phyloP scores from a whole-genome alignment of 2,888 invertebrate genomes.

The Nomada flava region DNA sequence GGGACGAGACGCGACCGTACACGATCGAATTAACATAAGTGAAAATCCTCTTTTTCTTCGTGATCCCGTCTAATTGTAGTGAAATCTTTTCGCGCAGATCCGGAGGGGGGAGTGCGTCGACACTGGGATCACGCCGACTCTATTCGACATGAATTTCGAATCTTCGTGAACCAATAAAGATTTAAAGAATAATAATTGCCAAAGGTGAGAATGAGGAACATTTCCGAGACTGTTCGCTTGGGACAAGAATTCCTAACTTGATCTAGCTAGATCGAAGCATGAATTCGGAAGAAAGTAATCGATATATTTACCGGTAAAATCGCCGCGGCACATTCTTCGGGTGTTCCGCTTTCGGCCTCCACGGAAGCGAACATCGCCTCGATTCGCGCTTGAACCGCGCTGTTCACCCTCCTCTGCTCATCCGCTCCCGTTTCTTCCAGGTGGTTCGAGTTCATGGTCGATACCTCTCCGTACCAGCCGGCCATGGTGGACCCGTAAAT shows the following conservation, averaged over 20 bases:
- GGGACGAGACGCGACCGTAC: conserved; percentile 9
- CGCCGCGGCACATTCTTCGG: conserved; percentile 81
- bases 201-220: background rate
- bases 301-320: conserved; percentile 77
- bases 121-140: background rate
- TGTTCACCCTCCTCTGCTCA: conserved; percentile 85
- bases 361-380: conserved; percentile 90
- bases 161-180: too few species aligned
- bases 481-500: conserved; percentile 84
- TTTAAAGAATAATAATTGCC: too few species aligned
- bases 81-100: conserved; percentile 41
- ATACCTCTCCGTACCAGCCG: conserved; percentile 75
- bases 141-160: background rate
- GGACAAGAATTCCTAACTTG: background rate
- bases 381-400: conserved; percentile 93
- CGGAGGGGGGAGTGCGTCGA: background rate
- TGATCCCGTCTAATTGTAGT: conserved; percentile 50
- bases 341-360: conserved; percentile 81
- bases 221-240: background rate
- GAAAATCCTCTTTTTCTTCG: conserved; percentile 59
- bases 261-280: background rate
- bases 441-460: conserved; percentile 64
- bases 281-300: conserved; percentile 48
- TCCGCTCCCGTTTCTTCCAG: conserved; percentile 81
- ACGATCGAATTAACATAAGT: conserved; percentile 68